Evolutionary conservation across 2,113 vertebrate genomes (phyloP).

Genomic region (Dasyurus viverrinus): DNA sequence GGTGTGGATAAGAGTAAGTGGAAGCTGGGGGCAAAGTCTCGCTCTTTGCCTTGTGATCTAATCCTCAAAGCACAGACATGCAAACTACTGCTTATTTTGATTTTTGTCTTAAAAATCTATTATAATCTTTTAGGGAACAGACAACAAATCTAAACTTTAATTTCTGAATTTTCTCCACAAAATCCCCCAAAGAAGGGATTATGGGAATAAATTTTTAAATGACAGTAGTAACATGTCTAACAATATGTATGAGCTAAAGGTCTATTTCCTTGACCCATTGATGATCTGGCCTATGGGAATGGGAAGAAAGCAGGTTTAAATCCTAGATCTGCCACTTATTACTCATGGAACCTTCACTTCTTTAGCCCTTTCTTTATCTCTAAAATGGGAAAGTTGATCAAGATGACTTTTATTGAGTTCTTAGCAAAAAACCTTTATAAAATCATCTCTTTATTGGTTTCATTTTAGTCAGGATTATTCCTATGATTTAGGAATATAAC

Average conservation of each 20-base stretch:
- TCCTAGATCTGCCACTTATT: not conserved
- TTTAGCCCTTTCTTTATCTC: not conserved
- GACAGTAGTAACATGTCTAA: not conserved
- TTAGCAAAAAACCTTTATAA: not conserved
- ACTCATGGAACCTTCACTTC: not conserved
- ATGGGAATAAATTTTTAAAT: not conserved
- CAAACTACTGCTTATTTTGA: not conserved
- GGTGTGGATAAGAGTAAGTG: not conserved
- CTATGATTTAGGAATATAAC: not conserved
- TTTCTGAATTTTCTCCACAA: not conserved
- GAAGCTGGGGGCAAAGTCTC: slow-evolving; percentile 4
- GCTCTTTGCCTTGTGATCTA: slow-evolving; percentile 10
- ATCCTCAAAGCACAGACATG: slow-evolving; percentile 24
- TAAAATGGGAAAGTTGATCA: not conserved
- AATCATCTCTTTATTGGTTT: not conserved
- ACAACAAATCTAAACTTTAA: not conserved
- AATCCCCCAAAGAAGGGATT: not conserved
- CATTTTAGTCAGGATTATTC: not conserved
- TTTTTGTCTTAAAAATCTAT: not conserved
- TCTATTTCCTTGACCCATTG: not conserved
- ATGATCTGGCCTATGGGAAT: not conserved
- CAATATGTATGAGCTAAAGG: not conserved
- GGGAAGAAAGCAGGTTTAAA: not conserved
- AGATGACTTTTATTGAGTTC: not conserved
- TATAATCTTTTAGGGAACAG: not conserved